Base-by-base conservation (phyloP, 92 coral and sea anemone species). In the Zoanthus gigantus region DNA sequence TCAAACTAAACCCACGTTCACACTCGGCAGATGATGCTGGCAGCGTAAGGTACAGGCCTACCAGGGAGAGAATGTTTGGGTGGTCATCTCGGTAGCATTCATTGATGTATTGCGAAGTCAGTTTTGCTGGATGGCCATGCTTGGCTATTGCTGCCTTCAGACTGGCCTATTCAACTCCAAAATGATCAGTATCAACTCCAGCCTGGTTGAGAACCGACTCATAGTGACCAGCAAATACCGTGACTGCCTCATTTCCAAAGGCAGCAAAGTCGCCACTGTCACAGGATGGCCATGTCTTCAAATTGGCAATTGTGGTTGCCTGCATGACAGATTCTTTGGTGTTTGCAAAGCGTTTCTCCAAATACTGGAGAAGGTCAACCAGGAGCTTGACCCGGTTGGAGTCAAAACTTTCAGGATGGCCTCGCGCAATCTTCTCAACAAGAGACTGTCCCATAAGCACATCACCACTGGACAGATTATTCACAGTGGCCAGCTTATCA, bases 291-390 rank as follows among this genome's bases (percentile, higher is more conserved):
- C 90, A 87, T 63, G 63, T 9, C 7, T 17, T 84, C 13, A 71
- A 84, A 79, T 87, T 83, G 42, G 82, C 90, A 71, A 79, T 87
- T 56, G 90, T 13, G 9, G 90, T 87, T 28, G 90, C 79, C 4
- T 87, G 75, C 79, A 87, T 87, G n/a, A 67, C 90, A 83, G 74
- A 68, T 42, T 71, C 53, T 14, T 86, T 72, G n/a, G 83, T n/a
- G 89, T 86, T 66, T n/a, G 89, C 30, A 44, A 86, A 86, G 23
- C 83, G 47, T 86, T 86, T 85, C 72, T 85, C 78, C 76, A 71
- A 71, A 13, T 71, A 71, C 48, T 71, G 76, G 76, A 71, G 76
- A 31, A 71, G 76, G 32, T 71, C 31, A 71, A 10, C 12, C 76
- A 32, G 50, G 11, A 71, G 17, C 76, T 71, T 71, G 76, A 71